Evolutionary conservation across 1,140 invertebrate species (phyloP).

Genomic region (Tetramorium simillimum): DNA sequence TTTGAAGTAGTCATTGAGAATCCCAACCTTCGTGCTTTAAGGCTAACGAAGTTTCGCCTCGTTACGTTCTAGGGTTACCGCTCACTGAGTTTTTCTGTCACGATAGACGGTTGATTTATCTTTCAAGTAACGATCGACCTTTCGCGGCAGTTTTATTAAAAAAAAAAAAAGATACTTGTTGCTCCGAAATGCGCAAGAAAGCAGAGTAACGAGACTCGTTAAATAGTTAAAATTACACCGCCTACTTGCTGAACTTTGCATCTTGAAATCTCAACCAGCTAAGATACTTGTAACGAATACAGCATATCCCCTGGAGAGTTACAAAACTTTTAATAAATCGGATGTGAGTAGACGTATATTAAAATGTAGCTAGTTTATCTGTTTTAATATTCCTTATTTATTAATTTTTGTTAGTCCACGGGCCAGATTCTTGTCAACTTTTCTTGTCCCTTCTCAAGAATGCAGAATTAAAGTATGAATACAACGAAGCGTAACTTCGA

Average conservation of each 20-base stretch:
- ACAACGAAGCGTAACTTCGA: neutral
- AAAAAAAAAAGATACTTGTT: conserved; percentile 72
- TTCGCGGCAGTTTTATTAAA: conserved; percentile 47
- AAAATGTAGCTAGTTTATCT: neutral
- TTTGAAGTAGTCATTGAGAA: conserved; percentile 20
- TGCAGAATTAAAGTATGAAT: conserved; percentile 2
- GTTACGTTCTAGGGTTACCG: conserved; percentile 72
- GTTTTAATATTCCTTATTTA: neutral
- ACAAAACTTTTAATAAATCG: conserved; percentile 32
- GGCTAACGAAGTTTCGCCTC: conserved; percentile 76
- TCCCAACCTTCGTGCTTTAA: conserved; percentile 68
- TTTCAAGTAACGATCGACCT: conserved; percentile 65
- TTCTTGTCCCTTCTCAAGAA: neutral
- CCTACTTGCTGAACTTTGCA: conserved; percentile 12
- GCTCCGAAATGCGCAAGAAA: conserved; percentile 6
- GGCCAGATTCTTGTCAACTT: neutral
- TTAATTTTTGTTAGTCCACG: neutral
- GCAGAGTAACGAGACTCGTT: conserved; percentile 11
- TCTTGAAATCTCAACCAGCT: conserved; percentile 1
- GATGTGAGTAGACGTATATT: neutral
- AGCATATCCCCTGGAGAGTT: neutral
- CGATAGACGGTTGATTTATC: conserved; percentile 72
- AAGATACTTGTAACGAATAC: neutral
- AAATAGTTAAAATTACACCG: conserved; percentile 39
- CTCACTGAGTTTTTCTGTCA: conserved; percentile 41